phyloP scores from a whole-genome alignment of 2,113 vertebrate species.

The Delphinus delphis region DNA sequence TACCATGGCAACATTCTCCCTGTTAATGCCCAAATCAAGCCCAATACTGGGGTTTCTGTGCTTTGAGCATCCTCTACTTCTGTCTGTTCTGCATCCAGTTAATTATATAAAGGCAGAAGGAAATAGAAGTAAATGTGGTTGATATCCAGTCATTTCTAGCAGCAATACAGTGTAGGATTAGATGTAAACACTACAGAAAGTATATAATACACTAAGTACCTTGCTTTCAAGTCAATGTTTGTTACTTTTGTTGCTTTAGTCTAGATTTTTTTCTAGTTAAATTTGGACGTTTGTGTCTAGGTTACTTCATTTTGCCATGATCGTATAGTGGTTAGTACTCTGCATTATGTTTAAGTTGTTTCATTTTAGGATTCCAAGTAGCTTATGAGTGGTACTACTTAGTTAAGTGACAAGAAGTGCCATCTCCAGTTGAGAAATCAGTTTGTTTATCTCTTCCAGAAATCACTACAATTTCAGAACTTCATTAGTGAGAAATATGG shows the following conservation, averaged over 20 bases:
- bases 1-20: neutral
- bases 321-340: neutral
- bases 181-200: neutral
- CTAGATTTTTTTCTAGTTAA: neutral
- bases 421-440: neutral
- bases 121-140: neutral
- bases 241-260: neutral
- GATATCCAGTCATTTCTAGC: neutral
- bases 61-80: neutral
- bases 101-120: neutral
- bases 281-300: neutral
- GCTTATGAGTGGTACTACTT: neutral
- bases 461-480: neutral
- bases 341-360: neutral
- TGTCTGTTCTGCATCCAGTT: neutral
- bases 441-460: neutral
- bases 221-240: neutral
- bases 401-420: neutral
- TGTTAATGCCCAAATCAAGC: neutral
- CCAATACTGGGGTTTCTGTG: neutral
- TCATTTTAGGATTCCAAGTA: neutral
- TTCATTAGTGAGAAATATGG: neutral
- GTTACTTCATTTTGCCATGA: neutral
- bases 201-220: neutral
- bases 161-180: neutral